These are phyloP conservation scores for Erinaceus europaeus DNA, from an alignment of 2,113 vertebrate genomes.

Conservation along the genomic window DNA sequence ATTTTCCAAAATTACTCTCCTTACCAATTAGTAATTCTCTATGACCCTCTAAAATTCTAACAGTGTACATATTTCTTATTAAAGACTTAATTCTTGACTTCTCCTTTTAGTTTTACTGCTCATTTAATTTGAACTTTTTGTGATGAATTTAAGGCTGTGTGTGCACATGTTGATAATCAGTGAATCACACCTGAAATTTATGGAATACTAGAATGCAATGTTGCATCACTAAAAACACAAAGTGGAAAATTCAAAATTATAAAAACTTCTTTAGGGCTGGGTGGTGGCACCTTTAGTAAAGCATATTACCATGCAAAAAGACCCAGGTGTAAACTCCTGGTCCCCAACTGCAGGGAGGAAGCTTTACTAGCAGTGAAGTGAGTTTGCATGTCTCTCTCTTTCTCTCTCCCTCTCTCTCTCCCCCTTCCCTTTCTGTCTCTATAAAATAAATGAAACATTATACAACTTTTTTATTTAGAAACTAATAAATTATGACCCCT, in stretches of 20 bases:
- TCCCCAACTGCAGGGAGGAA: too few relatives aligned
- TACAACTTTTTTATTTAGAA: background rate
- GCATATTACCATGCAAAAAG: too few relatives aligned
- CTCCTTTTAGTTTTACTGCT: background rate
- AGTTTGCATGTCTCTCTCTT: too few relatives aligned
- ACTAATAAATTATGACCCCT: background rate
- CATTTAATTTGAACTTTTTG: background rate
- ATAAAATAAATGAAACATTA: too few relatives aligned
- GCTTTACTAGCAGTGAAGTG: too few relatives aligned
- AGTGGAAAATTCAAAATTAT: background rate
- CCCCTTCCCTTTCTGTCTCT: too few relatives aligned
- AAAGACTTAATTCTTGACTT: constrained; percentile 9
- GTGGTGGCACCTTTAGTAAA: too few relatives aligned
- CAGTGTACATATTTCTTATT: background rate
- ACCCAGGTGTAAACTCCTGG: too few relatives aligned
- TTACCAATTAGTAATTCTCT: constrained; percentile 2
- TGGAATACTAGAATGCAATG: background rate
- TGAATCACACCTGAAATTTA: background rate
- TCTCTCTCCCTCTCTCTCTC: too few relatives aligned
- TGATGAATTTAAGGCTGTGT: background rate
- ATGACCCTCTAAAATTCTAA: background rate
- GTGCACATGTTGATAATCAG: background rate
- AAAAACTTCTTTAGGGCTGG: too few relatives aligned
- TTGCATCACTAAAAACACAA: background rate
- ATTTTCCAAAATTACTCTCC: background rate